Base-by-base conservation (phyloP, 2,888 invertebrate genomes). In the Chouioia cunea region DNA sequence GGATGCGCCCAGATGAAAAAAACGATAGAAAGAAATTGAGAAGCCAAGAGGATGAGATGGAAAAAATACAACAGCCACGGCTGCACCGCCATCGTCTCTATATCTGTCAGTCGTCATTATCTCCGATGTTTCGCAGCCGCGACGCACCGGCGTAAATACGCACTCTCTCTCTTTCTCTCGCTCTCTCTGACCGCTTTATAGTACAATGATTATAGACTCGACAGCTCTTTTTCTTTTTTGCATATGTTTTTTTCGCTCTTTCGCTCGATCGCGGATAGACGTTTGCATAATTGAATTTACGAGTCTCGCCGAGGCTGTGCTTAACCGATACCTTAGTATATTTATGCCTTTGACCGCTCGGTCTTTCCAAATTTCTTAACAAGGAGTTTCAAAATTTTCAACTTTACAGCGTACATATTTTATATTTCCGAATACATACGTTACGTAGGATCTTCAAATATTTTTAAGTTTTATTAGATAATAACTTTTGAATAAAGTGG, bases 211-310 rank as follows among this genome's bases (percentile, higher is more conserved):
- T 65, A 70, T 27, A 18, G 36, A 59, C 18, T 50, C 60, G 53
- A 53, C 59, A 67, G 22, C 27, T 53, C 22, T 15, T 46, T 46
- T 23, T 16, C 58, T 23, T 27, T 56, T 27, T 27, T 27, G 27
- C 27, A 27, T 27, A 27, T 27, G 6, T 27, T 27, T 27, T 16
- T 47, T 22, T 48, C 48, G 57, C 36, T 18, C 23, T 43, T 10
- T 44, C 18, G 14, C 57, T 4, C 58, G 48, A 54, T 64, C 53
- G 43, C 36, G 53, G 48, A 71, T 64, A 23, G 63, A 63, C 67
- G 59, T 59, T 71, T 71, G 67, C 67, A 71, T 71, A 71, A 71
- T 71, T 71, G 59, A 71, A 66, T 64, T 71, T 71, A 64, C 59
- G 64, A 67, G 67, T 44, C 54, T 54, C 48, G n/a, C n/a, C 15